Evolutionary conservation across 2,888 invertebrate genomes (phyloP).

Genomic region (Anticlea derivata): DNA sequence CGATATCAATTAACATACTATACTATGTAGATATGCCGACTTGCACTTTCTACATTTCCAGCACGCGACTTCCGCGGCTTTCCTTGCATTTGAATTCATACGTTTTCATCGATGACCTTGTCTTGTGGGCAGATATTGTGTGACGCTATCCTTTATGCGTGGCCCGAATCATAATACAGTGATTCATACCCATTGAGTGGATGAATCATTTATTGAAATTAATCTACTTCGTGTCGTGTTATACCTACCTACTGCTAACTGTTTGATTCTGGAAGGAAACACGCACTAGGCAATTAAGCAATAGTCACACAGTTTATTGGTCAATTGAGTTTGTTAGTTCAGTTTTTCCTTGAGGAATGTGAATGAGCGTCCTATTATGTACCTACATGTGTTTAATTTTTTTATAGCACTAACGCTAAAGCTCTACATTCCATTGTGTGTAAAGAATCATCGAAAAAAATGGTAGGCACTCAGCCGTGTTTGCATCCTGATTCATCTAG

Average conservation of each 20-base stretch:
- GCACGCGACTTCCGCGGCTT: constrained; percentile 64
- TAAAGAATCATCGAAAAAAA: no score
- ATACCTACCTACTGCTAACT: neutral
- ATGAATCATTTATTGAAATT: constrained; percentile 55
- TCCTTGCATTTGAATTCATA: constrained; percentile 58
- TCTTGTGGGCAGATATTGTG: constrained; percentile 33
- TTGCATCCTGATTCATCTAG: no score
- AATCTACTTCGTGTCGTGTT: constrained; percentile 17
- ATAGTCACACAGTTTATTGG: constrained; percentile 23
- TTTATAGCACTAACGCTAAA: no score
- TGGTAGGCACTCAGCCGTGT: no score
- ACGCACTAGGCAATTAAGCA: constrained; percentile 10
- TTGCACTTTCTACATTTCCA: constrained; percentile 73
- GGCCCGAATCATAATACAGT: constrained; percentile 59
- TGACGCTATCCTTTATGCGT: constrained; percentile 55
- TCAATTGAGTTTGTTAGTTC: constrained; percentile 12
- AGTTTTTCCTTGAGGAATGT: constrained; percentile 14
- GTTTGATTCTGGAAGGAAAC: constrained; percentile 21
- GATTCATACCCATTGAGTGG: constrained; percentile 59
- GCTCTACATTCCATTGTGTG: no score
- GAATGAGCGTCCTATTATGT: neutral
- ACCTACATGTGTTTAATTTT: neutral
- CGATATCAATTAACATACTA: constrained; percentile 68
- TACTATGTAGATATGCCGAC: constrained; percentile 60
- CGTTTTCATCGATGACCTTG: constrained; percentile 52